Evolutionary conservation across 2,888 invertebrate species (phyloP).

Genomic region (Morpho achilles): DNA sequence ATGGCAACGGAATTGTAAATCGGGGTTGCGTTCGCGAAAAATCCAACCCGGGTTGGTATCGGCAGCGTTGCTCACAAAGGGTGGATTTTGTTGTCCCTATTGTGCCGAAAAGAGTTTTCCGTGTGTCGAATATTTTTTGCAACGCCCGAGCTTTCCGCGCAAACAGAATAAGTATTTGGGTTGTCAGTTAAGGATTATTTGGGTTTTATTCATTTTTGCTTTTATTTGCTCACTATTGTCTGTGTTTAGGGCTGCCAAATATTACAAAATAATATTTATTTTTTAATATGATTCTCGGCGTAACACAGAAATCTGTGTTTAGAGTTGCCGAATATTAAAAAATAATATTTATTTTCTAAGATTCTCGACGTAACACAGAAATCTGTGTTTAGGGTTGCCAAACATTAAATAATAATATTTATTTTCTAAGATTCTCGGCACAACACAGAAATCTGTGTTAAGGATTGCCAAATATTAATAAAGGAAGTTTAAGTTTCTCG

Average conservation of each 20-base stretch:
- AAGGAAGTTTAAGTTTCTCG: too few relatives aligned
- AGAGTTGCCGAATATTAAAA: too few relatives aligned
- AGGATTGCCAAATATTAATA: too few relatives aligned
- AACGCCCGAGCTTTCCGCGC: constrained; percentile 38
- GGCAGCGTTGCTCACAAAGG: constrained; percentile 29
- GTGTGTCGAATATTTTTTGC: constrained; percentile 28
- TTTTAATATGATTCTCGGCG: too few relatives aligned
- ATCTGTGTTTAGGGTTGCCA: too few relatives aligned
- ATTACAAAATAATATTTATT: too few relatives aligned
- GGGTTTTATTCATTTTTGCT: constrained; percentile 9
- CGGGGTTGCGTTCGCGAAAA: constrained; percentile 19
- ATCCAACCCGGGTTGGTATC: constrained; percentile 15
- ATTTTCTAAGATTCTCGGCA: too few relatives aligned
- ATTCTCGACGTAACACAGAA: too few relatives aligned
- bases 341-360: too few relatives aligned
- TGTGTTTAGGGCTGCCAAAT: not conserved
- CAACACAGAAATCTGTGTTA: too few relatives aligned
- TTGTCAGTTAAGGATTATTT: constrained; percentile 28
- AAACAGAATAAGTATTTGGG: constrained; percentile 42
- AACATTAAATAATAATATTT: too few relatives aligned
- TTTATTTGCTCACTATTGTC: not conserved
- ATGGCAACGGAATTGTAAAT: constrained; percentile 24
- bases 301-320: too few relatives aligned
- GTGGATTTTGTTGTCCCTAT: constrained; percentile 30
- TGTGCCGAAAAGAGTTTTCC: constrained; percentile 16